Conservation (phyloP, 2,888 invertebrate species). For the Andrena camellia region DNA sequence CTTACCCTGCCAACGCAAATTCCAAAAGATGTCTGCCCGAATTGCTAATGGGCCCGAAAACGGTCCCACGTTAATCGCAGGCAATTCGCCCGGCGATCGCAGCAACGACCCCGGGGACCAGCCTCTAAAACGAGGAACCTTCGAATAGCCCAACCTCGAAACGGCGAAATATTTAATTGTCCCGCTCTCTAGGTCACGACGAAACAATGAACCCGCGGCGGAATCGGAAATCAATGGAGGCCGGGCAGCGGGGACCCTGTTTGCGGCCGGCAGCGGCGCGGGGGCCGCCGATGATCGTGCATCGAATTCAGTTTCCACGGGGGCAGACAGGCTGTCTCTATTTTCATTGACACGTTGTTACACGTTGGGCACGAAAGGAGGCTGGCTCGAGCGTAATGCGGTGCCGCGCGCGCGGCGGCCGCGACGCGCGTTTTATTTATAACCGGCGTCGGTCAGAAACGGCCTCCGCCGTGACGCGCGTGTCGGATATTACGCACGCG, state of each 20-base stretch:
- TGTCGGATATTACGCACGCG: slow-evolving; percentile 74
- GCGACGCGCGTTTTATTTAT: slow-evolving; percentile 72
- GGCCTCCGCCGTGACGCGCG: slow-evolving; percentile 70
- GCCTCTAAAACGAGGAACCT: background rate
- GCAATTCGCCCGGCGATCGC: too few relatives aligned
- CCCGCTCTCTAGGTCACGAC: slow-evolving; percentile 6
- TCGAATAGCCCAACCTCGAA: background rate
- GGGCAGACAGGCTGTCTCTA: slow-evolving; percentile 62
- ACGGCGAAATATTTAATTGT: background rate
- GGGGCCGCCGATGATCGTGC: slow-evolving; percentile 17
- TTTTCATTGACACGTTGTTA: slow-evolving; percentile 72
- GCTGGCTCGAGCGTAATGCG: slow-evolving; percentile 65
- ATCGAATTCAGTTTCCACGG: slow-evolving; percentile 33
- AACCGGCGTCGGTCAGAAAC: slow-evolving; percentile 64
- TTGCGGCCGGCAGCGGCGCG: background rate
- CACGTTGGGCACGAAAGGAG: slow-evolving; percentile 65
- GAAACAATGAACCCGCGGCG: background rate
- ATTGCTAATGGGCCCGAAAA: too few relatives aligned
- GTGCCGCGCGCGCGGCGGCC: slow-evolving; percentile 39
- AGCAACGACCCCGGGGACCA: background rate
- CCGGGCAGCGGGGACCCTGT: background rate
- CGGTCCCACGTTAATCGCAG: too few relatives aligned
- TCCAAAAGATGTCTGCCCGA: too few relatives aligned
- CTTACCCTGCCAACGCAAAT: too few relatives aligned
- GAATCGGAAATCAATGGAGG: slow-evolving; percentile 12